Base-by-base conservation (phyloP, 2,888 invertebrate species). In the Cremastobaeus sp. region DNA sequence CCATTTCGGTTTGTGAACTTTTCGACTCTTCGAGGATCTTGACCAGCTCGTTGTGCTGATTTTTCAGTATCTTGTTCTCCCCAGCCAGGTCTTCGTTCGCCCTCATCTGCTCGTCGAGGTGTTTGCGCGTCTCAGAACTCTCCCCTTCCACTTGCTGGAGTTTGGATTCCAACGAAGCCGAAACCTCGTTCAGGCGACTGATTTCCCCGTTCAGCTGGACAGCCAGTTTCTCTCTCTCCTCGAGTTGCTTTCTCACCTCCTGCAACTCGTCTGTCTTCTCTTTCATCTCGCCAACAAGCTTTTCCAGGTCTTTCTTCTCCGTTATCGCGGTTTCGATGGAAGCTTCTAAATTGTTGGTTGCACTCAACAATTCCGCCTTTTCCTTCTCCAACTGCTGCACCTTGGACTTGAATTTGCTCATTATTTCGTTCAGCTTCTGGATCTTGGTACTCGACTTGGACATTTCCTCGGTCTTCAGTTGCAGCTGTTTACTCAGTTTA, bases 41-140 rank as follows among this genome's bases (percentile, higher is more conserved):
- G 5, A 65, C 41, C 34, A 76, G 54, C 50, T 78, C 75, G 17
- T 75, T 74, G 28, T 77, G 57, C 12, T 68, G 68, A n/a, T 76
- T 60, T 25, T 76, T 76, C 25, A 78, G 48, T 14, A 35, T 54
- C 54, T 74, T 76, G 47, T 74, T 77, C 74, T 78, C 76, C 34
- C 43, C 59, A 3, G 5, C 28, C 15, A 76, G 52, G 32, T 64
- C 20, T 0, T 62, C 48, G 21, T 60, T 60, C 11, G 32, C 12
- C 20, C 50, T 60, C 2, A 0, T 20, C 11, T 60, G 34, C 17
- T 41, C 52, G 5, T 21, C 9, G 8, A 62, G 18, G 8, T 18
- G 37, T n/a, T 35, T 17, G 2, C 9, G 17, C 0, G 21, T 45
- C 25, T 59, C 17, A n/a, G 11, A 17, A 18, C 47, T 57, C 48